Conservation (phyloP, 2,113 vertebrate genomes). For the Acrocephalus arundinaceus region DNA sequence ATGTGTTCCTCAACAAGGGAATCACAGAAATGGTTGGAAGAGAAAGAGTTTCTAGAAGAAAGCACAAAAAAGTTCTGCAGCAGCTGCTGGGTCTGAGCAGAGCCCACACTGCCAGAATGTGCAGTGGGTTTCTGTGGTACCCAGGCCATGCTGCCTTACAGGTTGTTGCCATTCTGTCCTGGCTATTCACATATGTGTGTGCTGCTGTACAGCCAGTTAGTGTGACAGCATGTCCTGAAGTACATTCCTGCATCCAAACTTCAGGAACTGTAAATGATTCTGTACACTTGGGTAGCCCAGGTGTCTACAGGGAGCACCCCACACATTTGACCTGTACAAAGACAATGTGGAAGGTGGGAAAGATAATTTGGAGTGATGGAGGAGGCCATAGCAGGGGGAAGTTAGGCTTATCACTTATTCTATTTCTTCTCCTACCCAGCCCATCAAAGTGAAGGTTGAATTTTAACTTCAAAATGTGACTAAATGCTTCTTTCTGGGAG, state of each 20-base stretch:
- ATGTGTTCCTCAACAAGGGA: not conserved
- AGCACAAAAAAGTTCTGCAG: not conserved
- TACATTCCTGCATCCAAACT: not conserved
- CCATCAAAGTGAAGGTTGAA: not conserved
- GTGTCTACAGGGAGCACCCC: not conserved
- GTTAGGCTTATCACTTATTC: not conserved
- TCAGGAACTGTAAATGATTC: not conserved
- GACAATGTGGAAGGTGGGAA: not conserved
- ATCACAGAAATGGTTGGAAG: not conserved
- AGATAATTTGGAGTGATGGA: not conserved
- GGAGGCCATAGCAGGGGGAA: not conserved
- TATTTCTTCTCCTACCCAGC: not conserved
- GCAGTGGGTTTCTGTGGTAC: not conserved
- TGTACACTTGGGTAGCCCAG: rapidly evolving
- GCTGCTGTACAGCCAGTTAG: not conserved
- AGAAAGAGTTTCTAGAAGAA: not conserved
- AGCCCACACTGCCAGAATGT: rapidly evolving
- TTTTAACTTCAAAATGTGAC: not conserved
- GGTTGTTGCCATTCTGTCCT: not conserved
- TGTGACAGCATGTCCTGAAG: not conserved
- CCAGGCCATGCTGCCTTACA: not conserved
- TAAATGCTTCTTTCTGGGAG: not conserved
- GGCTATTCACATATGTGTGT: not conserved
- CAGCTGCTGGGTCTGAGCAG: not conserved
- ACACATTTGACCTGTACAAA: not conserved